Conservation (phyloP, 2,113 vertebrate species). For the Xerus inauris region DNA sequence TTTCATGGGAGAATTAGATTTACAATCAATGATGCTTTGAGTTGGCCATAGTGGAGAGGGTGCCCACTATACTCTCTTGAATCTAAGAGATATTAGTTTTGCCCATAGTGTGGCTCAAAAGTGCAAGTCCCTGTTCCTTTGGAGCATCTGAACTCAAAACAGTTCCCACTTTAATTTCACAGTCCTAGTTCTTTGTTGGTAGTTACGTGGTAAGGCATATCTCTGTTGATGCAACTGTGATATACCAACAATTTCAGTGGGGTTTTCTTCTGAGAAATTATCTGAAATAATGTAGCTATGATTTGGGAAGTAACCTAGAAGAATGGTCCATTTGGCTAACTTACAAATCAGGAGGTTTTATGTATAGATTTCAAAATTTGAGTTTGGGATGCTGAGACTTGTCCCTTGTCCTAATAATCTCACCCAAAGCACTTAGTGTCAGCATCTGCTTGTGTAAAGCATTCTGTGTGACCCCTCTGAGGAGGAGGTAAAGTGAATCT, state of each 20-base stretch:
- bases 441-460: neutral
- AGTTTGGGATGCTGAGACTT: neutral
- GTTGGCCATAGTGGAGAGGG: neutral
- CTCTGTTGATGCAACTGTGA: neutral
- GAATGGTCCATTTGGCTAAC: neutral
- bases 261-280: neutral
- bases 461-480: neutral
- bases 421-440: neutral
- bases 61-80: conserved; percentile 52
- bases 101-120: neutral
- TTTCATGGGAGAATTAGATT: conserved; percentile 67
- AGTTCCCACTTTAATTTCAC: conserved; percentile 70
- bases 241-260: neutral
- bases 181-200: conserved; percentile 60
- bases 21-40: neutral
- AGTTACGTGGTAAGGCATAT: conserved; percentile 62
- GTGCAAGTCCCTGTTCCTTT: neutral
- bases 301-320: neutral
- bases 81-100: conserved; percentile 63
- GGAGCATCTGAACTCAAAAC: neutral
- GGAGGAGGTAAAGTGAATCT: neutral
- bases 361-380: neutral
- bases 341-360: neutral
- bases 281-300: neutral
- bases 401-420: neutral